Evolutionary conservation across 1,140 invertebrate genomes (phyloP).

Genomic region (Rhopalosiphum maidis): DNA sequence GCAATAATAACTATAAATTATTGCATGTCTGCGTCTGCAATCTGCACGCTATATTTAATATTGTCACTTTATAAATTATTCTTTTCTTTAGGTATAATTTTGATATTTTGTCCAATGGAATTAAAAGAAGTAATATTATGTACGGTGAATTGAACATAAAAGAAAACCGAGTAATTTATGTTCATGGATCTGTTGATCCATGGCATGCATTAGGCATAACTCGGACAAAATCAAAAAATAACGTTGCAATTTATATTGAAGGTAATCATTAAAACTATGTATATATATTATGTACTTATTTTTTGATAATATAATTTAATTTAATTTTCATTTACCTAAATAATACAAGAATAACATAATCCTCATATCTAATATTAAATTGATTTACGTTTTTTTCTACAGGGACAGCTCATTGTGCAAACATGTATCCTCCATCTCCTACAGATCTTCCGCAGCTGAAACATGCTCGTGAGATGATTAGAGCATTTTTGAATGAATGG

Average conservation of each 20-base stretch:
- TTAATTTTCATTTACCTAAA: neutral
- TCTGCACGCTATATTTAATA: neutral
- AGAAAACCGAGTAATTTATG: slow-evolving; percentile 79
- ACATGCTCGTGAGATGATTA: slow-evolving; percentile 69
- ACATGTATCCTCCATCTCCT: slow-evolving; percentile 74
- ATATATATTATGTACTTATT: no score
- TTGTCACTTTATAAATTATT: neutral
- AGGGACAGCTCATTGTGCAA: slow-evolving; percentile 83
- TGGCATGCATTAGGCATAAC: slow-evolving; percentile 89
- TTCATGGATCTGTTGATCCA: slow-evolving; percentile 90
- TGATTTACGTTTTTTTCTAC: slow-evolving; percentile 58
- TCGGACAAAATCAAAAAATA: slow-evolving; percentile 59
- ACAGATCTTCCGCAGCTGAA: slow-evolving; percentile 71
- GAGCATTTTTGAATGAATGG: slow-evolving; percentile 61
- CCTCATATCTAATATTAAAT: neutral
- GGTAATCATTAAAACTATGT: slow-evolving; percentile 63
- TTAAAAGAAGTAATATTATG: slow-evolving; percentile 76
- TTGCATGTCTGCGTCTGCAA: no score
- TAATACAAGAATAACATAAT: neutral
- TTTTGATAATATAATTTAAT: neutral
- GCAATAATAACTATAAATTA: no score
- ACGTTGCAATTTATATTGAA: slow-evolving; percentile 72
- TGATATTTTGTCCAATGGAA: slow-evolving; percentile 68
- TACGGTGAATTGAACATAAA: slow-evolving; percentile 80
- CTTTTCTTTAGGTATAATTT: slow-evolving; percentile 66